These are phyloP conservation scores for Hydrozoanthus tunicans DNA, from an alignment of 64 coral and sea anemone genomes.

Conservation along the genomic window DNA sequence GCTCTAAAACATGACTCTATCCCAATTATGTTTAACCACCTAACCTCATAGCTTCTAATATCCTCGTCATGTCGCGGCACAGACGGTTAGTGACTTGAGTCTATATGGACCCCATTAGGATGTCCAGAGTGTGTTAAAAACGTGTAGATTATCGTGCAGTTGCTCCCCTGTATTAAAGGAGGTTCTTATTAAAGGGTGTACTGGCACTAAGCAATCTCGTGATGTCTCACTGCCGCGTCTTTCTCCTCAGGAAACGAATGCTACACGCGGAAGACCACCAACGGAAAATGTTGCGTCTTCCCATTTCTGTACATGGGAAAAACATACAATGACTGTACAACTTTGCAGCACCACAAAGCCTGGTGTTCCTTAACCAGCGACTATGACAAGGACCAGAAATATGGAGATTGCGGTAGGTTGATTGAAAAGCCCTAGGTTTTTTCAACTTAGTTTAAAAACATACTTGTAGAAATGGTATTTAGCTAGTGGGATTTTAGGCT, in stretches of 20 bases:
- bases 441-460: too few relatives aligned
- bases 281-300: background rate
- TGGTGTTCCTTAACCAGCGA: background rate
- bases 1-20: too few relatives aligned
- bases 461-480: background rate
- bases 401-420: background rate
- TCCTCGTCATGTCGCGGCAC: too few relatives aligned
- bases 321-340: background rate
- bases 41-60: too few relatives aligned
- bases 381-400: background rate
- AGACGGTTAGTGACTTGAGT: too few relatives aligned
- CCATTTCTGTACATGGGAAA: background rate
- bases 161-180: too few relatives aligned
- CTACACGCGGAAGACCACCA: background rate
- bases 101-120: too few relatives aligned
- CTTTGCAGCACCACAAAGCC: too few relatives aligned
- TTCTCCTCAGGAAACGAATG: background rate
- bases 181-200: background rate
- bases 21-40: too few relatives aligned
- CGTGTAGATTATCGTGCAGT: too few relatives aligned
- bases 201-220: background rate
- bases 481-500: background rate
- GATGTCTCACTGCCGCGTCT: background rate
- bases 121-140: too few relatives aligned
- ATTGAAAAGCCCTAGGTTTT: background rate